Evolutionary conservation across 2,797 vertebrate genomes (phyloP).

Genomic region (Alca torda): DNA sequence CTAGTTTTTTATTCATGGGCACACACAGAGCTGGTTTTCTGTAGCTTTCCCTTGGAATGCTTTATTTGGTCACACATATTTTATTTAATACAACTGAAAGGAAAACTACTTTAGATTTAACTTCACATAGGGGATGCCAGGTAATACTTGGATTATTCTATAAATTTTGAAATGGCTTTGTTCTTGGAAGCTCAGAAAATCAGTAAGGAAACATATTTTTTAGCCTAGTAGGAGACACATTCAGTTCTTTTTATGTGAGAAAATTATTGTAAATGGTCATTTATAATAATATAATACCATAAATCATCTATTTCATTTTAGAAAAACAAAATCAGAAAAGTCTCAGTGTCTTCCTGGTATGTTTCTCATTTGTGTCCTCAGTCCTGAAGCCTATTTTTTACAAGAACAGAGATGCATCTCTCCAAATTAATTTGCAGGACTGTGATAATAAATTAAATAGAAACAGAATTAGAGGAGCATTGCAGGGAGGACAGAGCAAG

Average conservation of each 20-base stretch:
- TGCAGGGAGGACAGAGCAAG: neutral
- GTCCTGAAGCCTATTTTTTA: neutral
- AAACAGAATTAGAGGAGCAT: neutral
- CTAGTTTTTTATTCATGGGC: neutral
- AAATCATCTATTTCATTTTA: neutral
- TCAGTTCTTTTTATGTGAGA: neutral
- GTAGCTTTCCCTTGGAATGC: neutral
- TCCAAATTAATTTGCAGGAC: neutral
- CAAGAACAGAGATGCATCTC: neutral
- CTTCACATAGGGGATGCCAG: neutral
- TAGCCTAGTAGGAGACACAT: neutral
- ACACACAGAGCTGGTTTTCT: neutral
- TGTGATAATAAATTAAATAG: neutral
- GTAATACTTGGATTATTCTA: neutral
- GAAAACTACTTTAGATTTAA: neutral
- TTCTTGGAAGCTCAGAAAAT: neutral
- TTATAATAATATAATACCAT: neutral
- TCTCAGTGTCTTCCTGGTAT: neutral
- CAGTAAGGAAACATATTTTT: neutral
- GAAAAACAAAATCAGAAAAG: conserved; percentile 6
- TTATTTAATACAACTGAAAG: neutral
- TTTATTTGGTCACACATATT: neutral
- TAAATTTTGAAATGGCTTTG: neutral
- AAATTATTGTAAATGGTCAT: neutral
- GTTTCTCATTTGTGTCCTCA: neutral